phyloP scores from a whole-genome alignment of 2,888 invertebrate species.

The Stenolophus ochropezus region DNA sequence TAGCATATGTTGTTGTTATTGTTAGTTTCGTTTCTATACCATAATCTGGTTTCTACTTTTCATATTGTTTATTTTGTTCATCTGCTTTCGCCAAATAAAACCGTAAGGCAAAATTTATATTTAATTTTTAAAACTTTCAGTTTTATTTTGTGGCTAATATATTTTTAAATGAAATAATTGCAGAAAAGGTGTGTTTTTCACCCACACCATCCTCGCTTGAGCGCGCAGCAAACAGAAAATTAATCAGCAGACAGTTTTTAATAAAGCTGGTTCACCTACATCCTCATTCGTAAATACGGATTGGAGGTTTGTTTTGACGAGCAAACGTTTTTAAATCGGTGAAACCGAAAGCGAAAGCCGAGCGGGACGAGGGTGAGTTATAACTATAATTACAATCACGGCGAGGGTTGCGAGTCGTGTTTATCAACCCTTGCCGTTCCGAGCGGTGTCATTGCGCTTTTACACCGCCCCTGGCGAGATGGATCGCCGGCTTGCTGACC shows the following conservation, averaged over 20 bases:
- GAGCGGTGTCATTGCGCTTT: slow-evolving; percentile 55
- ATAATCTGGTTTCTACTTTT: no score
- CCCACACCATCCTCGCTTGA: no score
- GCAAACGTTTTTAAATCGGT: slow-evolving; percentile 49
- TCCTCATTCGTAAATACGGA: slow-evolving; percentile 42
- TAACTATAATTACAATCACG: slow-evolving; percentile 60
- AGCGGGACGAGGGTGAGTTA: slow-evolving; percentile 54
- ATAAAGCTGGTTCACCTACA: slow-evolving; percentile 38
- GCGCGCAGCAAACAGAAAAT: slow-evolving; percentile 27
- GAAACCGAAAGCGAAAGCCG: slow-evolving; percentile 10
- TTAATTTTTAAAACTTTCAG: no score
- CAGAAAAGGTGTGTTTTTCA: no score
- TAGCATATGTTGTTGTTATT: no score
- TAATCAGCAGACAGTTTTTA: slow-evolving; percentile 37
- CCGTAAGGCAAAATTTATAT: no score
- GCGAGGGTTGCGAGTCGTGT: slow-evolving; percentile 45
- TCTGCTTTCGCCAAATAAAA: no score
- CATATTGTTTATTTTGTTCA: no score
- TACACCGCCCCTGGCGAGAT: slow-evolving; percentile 39
- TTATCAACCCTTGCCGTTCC: slow-evolving; percentile 45
- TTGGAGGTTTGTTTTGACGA: slow-evolving; percentile 31
- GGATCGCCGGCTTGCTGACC: slow-evolving; percentile 39
- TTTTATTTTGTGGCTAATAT: no score
- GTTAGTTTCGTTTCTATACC: no score
- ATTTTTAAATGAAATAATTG: no score